Conservation (phyloP, 1,140 invertebrate species). For the Lithobius niger region DNA sequence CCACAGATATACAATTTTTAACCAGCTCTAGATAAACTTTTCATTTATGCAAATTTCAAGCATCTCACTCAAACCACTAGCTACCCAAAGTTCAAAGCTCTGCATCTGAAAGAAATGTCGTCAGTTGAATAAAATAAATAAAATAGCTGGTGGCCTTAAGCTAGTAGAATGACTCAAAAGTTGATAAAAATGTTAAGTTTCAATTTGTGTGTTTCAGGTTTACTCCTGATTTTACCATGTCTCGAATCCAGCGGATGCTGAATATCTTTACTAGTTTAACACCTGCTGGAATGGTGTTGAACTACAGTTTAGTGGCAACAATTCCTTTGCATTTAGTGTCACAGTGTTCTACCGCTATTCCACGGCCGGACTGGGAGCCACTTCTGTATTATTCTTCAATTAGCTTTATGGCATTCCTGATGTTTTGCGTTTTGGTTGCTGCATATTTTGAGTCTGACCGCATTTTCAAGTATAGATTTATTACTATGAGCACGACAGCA, state of each 20-base stretch:
- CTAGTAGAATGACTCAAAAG: no score
- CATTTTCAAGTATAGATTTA: slow-evolving; percentile 43
- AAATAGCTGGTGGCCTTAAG: no score
- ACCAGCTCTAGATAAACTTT: no score
- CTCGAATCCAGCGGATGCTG: slow-evolving; percentile 50
- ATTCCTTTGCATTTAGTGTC: slow-evolving; percentile 61
- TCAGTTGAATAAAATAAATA: no score
- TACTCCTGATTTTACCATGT: slow-evolving; percentile 81
- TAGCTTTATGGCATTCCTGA: slow-evolving; percentile 44
- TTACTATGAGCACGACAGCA: slow-evolving; percentile 20
- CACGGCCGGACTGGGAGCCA: slow-evolving; percentile 65
- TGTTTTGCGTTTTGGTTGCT: slow-evolving; percentile 50
- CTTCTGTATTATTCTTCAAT: slow-evolving; percentile 53
- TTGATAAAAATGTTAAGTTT: no score
- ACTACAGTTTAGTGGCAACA: slow-evolving; percentile 64
- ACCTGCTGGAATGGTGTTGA: slow-evolving; percentile 40
- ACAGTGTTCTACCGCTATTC: slow-evolving; percentile 52
- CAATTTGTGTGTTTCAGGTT: slow-evolving; percentile 52
- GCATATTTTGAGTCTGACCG: slow-evolving; percentile 59
- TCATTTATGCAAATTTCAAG: no score
- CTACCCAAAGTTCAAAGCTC: no score
- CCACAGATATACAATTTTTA: no score
- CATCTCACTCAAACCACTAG: no score
- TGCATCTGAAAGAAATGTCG: no score
- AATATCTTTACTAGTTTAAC: slow-evolving; percentile 39